These are phyloP conservation scores for Periphyllus acericola DNA, from an alignment of 2,888 invertebrate species.

Conservation along the genomic window DNA sequence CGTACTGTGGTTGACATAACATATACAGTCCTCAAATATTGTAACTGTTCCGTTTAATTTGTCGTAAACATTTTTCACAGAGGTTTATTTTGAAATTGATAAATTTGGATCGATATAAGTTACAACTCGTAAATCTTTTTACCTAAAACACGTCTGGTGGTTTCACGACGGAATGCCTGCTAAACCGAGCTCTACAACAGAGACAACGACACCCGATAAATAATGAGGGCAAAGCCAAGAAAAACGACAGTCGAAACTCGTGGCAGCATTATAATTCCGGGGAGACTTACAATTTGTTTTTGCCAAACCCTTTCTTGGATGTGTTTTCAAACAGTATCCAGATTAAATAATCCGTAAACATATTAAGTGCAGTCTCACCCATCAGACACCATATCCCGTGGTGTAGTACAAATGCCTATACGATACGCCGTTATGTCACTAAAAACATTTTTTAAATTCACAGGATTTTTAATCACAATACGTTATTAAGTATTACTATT, in stretches of 20 bases:
- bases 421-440: not conserved
- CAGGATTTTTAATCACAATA: not conserved
- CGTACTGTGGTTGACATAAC: no score
- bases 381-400: not conserved
- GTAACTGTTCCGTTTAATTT: not conserved
- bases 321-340: not conserved
- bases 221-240: not conserved
- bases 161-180: not conserved
- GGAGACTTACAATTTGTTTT: not conserved
- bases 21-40: not conserved
- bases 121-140: slow-evolving; percentile 20
- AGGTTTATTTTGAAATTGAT: not conserved
- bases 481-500: not conserved
- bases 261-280: not conserved
- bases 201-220: slow-evolving; percentile 15
- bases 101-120: slow-evolving; percentile 8
- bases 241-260: slow-evolving; percentile 15
- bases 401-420: slow-evolving; percentile 2
- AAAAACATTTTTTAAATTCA: not conserved
- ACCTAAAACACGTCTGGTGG: slow-evolving; percentile 14
- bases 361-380: not conserved
- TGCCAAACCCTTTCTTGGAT: not conserved
- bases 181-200: not conserved
- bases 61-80: not conserved
- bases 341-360: not conserved